phyloP scores from a whole-genome alignment of 2,888 invertebrate genomes.

The Psococerastis gibbosa region DNA sequence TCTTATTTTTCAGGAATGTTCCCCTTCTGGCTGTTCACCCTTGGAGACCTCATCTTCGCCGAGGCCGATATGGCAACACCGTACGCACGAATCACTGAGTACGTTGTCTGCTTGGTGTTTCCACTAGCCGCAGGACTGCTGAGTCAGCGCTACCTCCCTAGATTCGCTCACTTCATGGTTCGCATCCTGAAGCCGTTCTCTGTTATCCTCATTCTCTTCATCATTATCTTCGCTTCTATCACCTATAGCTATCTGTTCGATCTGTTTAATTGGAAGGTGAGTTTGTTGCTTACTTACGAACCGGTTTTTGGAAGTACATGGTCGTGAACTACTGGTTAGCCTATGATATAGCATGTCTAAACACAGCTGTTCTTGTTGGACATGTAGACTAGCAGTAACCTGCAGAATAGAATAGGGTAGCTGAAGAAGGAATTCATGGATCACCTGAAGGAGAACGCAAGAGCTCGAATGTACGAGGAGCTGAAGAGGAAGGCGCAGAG shows the following conservation, averaged over 20 bases:
- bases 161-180: slow-evolving; percentile 47
- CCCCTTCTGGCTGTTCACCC: slow-evolving; percentile 78
- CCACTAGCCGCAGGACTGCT: slow-evolving; percentile 51
- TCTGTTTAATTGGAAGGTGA: slow-evolving; percentile 72
- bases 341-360: too few relatives aligned
- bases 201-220: slow-evolving; percentile 56
- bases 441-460: too few relatives aligned
- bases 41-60: slow-evolving; percentile 56
- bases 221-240: slow-evolving; percentile 67
- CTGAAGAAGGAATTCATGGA: too few relatives aligned
- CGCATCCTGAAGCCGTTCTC: slow-evolving; percentile 72
- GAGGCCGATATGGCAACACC: slow-evolving; percentile 56
- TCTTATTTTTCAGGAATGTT: slow-evolving; percentile 48
- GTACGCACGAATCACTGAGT: slow-evolving; percentile 51
- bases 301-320: too few relatives aligned
- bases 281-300: too few relatives aligned
- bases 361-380: too few relatives aligned
- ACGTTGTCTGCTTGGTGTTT: slow-evolving; percentile 55
- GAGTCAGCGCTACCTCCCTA: slow-evolving; percentile 40
- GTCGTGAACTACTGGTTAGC: too few relatives aligned
- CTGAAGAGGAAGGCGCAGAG: too few relatives aligned
- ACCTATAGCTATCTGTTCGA: slow-evolving; percentile 81
- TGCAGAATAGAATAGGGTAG: too few relatives aligned
- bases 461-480: too few relatives aligned
- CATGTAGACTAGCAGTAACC: too few relatives aligned